A percentile compares a stretch with the other conserved stretches of the same genome.
Evolutionary conservation across 2,797 vertebrate genomes (phyloP).

Genomic region (Manis javanica): DNA sequence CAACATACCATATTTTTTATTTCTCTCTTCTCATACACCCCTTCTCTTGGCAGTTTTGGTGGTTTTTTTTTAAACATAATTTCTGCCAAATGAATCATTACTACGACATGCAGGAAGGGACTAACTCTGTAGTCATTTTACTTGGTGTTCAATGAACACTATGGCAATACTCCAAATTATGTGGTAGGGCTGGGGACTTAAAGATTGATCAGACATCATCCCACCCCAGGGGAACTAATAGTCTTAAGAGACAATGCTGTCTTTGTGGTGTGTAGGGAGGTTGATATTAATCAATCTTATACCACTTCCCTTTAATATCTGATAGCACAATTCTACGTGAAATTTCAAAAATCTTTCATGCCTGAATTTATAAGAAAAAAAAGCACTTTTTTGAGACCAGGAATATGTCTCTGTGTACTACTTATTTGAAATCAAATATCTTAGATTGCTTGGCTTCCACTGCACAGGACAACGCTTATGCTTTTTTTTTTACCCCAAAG

Average conservation of each 20-base stretch:
- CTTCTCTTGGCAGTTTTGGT: background rate
- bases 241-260: background rate
- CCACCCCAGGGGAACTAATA: background rate
- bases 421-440: background rate
- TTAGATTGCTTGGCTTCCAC: background rate
- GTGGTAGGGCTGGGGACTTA: background rate
- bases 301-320: background rate
- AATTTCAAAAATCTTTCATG: slow-evolving; percentile 22
- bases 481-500: background rate
- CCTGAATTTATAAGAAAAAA: background rate
- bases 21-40: background rate
- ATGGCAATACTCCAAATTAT: background rate
- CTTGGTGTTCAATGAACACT: background rate
- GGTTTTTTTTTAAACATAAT: background rate
- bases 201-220: background rate
- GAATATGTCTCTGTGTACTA: background rate
- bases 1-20: background rate
- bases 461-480: background rate
- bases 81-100: background rate
- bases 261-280: background rate
- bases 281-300: background rate
- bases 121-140: background rate
- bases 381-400: background rate
- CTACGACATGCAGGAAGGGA: background rate
- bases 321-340: background rate